These are phyloP conservation scores for Siniperca knerii DNA, from an alignment of 2,113 vertebrate species.

Conservation along the genomic window DNA sequence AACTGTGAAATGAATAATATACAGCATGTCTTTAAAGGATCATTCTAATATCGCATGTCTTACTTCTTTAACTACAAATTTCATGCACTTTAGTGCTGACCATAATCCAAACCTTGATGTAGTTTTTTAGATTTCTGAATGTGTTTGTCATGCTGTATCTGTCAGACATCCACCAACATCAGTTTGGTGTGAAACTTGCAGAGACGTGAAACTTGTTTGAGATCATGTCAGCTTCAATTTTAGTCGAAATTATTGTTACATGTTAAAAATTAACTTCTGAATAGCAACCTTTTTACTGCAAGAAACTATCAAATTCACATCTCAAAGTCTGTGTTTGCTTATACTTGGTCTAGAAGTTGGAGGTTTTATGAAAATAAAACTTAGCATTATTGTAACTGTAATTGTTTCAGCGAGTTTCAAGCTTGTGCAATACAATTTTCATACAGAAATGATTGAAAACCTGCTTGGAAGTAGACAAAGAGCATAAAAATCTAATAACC, in stretches of 20 bases:
- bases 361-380: neutral
- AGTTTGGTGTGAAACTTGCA: no score
- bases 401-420: neutral
- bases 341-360: neutral
- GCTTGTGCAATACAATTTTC: neutral
- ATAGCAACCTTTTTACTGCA: neutral
- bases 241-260: neutral
- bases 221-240: neutral
- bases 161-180: neutral
- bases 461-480: neutral
- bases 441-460: neutral
- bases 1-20: neutral
- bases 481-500: neutral
- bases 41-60: neutral
- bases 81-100: constrained; percentile 4
- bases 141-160: neutral
- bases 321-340: neutral
- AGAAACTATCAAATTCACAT: neutral
- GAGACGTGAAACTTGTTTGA: neutral
- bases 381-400: neutral
- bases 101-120: neutral
- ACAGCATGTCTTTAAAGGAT: constrained; percentile 13
- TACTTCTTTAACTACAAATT: neutral
- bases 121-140: neutral
- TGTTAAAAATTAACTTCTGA: neutral